Evolutionary conservation across 2,113 vertebrate species (phyloP).

Genomic region (Indri indri): DNA sequence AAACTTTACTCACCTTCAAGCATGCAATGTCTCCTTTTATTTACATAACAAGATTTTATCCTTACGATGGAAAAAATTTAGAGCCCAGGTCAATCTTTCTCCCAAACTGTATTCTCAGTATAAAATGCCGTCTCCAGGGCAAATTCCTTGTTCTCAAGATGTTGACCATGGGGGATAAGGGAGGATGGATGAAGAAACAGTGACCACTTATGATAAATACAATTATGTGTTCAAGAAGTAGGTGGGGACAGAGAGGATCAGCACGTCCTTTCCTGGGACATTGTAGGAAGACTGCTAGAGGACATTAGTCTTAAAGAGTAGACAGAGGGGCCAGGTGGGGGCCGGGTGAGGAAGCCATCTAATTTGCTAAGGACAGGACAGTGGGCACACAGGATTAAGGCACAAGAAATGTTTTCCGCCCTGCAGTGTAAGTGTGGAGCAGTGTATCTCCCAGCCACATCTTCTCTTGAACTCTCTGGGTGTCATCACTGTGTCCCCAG

Average conservation of each 20-base stretch:
- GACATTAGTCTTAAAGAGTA: background rate
- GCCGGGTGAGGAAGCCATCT: background rate
- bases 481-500: background rate
- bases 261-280: background rate
- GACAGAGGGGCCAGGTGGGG: too few relatives aligned
- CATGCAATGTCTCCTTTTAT: background rate
- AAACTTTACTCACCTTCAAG: background rate
- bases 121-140: background rate
- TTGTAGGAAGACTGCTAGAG: background rate
- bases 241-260: background rate
- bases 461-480: background rate
- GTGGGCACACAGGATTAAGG: background rate
- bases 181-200: background rate
- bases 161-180: background rate
- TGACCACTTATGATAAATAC: background rate
- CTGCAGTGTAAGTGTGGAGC: background rate
- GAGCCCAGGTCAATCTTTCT: background rate
- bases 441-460: accelerated
- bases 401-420: background rate
- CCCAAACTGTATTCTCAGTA: background rate
- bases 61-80: background rate
- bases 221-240: background rate
- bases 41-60: background rate
- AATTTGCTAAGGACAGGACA: background rate
- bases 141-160: background rate